phyloP scores from a whole-genome alignment of 2,797 vertebrate genomes.

The Dipus sagitta region DNA sequence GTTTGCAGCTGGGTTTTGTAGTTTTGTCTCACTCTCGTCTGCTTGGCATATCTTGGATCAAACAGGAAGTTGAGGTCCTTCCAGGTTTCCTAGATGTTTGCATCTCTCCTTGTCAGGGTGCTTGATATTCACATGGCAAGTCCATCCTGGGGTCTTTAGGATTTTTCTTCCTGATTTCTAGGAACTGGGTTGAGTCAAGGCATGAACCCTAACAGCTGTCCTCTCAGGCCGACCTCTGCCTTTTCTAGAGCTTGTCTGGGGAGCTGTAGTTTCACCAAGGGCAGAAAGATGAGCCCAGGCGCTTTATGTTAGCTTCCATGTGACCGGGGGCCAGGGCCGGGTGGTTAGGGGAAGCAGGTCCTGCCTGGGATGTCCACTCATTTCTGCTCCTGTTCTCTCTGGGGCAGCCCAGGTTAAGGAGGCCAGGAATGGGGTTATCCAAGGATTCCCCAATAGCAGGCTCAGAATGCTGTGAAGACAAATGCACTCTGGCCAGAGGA shows the following conservation, averaged over 20 bases:
- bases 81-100: background rate
- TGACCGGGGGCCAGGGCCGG: background rate
- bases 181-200: background rate
- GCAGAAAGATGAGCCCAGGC: background rate
- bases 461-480: background rate
- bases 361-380: background rate
- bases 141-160: background rate
- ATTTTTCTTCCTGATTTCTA: constrained; percentile 22
- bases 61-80: background rate
- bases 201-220: background rate
- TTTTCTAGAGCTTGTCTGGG: constrained; percentile 11
- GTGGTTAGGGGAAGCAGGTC: background rate
- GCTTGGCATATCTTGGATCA: background rate
- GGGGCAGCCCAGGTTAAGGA: background rate
- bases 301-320: background rate
- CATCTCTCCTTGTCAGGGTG: background rate
- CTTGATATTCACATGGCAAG: background rate
- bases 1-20: background rate
- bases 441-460: background rate
- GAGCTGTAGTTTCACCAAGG: background rate
- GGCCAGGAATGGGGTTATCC: background rate
- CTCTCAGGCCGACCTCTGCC: background rate
- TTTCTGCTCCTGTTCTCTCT: background rate
- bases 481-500: background rate
- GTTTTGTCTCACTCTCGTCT: background rate